Percentiles rank a stretch among this genome's conserved stretches.
Evolutionary conservation across 2,888 invertebrate species (phyloP).

Genomic region (Xestia xanthographa): DNA sequence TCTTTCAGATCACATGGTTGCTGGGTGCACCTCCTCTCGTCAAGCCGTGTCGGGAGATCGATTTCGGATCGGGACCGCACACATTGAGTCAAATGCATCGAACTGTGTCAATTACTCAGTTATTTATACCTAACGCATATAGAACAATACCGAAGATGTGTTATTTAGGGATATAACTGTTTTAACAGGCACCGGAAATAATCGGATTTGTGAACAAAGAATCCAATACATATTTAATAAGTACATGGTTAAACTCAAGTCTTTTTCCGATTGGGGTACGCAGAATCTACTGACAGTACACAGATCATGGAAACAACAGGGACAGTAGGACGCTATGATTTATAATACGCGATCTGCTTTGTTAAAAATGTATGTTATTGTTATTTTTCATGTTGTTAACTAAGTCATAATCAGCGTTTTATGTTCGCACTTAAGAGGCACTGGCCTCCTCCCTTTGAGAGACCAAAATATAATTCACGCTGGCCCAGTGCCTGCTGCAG

Average conservation of each 20-base stretch:
- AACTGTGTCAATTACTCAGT: slow-evolving; percentile 81
- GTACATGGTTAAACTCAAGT: background rate
- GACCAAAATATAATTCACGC: background rate
- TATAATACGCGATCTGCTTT: background rate
- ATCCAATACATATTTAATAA: slow-evolving; percentile 6
- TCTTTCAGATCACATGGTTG: slow-evolving; percentile 24
- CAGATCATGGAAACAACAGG: too few relatives aligned
- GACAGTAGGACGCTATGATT: background rate
- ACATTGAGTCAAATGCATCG: slow-evolving; percentile 77
- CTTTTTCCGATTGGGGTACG: background rate
- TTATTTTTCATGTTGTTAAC: background rate
- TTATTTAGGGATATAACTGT: slow-evolving; percentile 56
- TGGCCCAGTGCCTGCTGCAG: too few relatives aligned
- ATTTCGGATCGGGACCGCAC: slow-evolving; percentile 77
- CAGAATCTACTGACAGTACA: background rate
- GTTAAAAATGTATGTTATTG: background rate
- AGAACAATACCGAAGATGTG: slow-evolving; percentile 65
- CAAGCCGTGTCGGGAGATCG: slow-evolving; percentile 46
- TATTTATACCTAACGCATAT: slow-evolving; percentile 77
- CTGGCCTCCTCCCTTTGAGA: background rate
- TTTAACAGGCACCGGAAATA: slow-evolving; percentile 45
- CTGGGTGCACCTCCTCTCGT: slow-evolving; percentile 38
- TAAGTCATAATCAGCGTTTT: background rate
- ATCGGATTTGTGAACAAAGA: slow-evolving; percentile 21
- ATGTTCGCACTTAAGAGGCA: background rate